Evolutionary conservation across 2,113 vertebrate genomes (phyloP), one percentile per base, ranked within the genome.

Genomic region (Pampusana beccarii): DNA sequence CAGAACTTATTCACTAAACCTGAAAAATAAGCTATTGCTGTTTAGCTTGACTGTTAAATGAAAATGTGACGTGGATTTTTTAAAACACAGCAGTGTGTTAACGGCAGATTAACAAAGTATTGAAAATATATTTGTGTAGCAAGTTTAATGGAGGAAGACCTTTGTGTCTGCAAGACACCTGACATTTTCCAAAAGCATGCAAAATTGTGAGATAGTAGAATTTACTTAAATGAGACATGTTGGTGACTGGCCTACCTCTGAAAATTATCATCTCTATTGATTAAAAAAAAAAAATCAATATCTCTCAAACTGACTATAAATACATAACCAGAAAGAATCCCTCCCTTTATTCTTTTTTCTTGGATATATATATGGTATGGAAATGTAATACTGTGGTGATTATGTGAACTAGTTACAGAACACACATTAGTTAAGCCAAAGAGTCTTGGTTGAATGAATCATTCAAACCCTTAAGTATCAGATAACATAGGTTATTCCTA

Each of bases 331-430:
- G 73, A 77, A 84, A 74, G 9, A 89, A 74, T 31, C 1, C 13
- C 7, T 42, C 29, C 36, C 20, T 61, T 40, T 36, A 42, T 19
- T 54, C 6, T 51, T 54, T 71, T 78, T 65, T 31, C 28, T 78
- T 64, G 2, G 1, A 5, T 58, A 53, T 11, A 66, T 6, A 4
- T 58, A 26, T 23, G 25, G 14, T 0, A 0, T 75, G 42, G 33
- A 93, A 79, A 33, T 42, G 48, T 40, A 91, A 26, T 79, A 54
- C 26, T 2, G 0, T 56, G 36, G 19, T 90, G 86, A 90, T 58
- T 80, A 92, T 92, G 75, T 80, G 15, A 85, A 58, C 16, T 9
- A 56, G 31, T 16, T 80, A 42, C 17, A 86, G 29, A 90, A 42
- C 25, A 80, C 5, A 18, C 25, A 60, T 60, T 70, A 66, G 21